Conservation (phyloP, 2,888 invertebrate species). For the Xylophagus ater region DNA sequence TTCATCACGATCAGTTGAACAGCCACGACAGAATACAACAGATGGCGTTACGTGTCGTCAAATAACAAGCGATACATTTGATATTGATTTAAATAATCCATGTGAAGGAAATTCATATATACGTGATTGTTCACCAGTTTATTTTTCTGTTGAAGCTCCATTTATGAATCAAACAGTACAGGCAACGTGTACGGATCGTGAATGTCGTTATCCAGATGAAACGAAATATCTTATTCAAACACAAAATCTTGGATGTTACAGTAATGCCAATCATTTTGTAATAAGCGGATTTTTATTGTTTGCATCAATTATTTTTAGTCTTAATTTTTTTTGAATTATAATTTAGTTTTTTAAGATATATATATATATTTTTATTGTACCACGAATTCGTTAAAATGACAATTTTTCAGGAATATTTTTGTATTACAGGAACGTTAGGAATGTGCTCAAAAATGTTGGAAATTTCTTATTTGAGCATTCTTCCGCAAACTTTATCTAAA, state of each 20-base stretch:
- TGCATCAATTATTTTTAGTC: constrained; percentile 3
- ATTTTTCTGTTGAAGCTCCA: constrained; percentile 48
- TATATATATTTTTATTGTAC: neutral
- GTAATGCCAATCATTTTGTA: constrained; percentile 22
- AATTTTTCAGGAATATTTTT: no score
- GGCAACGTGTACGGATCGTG: constrained; percentile 46
- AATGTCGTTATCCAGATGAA: constrained; percentile 58
- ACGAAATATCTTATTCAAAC: constrained; percentile 53
- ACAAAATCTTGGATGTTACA: constrained; percentile 57
- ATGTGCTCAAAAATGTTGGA: no score
- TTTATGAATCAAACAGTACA: constrained; percentile 31
- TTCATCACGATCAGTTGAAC: constrained; percentile 45
- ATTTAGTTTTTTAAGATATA: neutral
- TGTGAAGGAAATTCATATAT: constrained; percentile 48
- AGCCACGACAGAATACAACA: constrained; percentile 41
- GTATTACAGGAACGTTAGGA: no score
- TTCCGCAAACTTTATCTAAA: no score
- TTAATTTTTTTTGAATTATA: constrained; percentile 4
- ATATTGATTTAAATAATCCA: constrained; percentile 44
- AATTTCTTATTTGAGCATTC: no score
- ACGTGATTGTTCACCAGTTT: constrained; percentile 52
- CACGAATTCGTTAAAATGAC: neutral
- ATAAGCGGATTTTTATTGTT: constrained; percentile 6
- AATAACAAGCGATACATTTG: constrained; percentile 43
- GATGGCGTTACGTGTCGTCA: constrained; percentile 44